phyloP scores from a whole-genome alignment of 2,797 vertebrate genomes.

The Ibycter americanus region DNA sequence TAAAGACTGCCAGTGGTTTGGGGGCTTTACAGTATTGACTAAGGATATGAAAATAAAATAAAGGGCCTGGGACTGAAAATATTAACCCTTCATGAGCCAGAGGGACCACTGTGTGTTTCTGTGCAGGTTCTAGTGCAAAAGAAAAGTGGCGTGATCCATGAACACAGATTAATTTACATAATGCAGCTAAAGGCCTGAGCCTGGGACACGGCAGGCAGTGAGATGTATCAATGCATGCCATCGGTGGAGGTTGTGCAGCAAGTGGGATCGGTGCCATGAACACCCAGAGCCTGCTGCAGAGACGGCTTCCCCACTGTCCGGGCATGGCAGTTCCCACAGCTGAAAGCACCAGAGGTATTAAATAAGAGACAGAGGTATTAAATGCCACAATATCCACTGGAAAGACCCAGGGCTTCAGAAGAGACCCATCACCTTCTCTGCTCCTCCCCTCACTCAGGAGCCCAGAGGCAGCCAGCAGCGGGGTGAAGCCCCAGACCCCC shows the following conservation, averaged over 20 bases:
- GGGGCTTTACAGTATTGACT: not conserved
- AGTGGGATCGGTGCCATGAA: rapidly evolving
- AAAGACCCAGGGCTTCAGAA: not conserved
- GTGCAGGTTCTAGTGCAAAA: not conserved
- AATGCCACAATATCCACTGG: rapidly evolving
- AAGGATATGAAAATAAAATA: not conserved
- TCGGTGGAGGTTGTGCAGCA: rapidly evolving
- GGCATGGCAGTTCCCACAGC: rapidly evolving
- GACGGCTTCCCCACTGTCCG: rapidly evolving
- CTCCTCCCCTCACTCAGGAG: not conserved
- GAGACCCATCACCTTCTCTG: not conserved
- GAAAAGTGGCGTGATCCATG: rapidly evolving
- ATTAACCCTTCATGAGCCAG: not conserved
- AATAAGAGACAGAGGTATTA: not conserved
- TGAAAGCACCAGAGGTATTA: not conserved
- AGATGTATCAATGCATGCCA: not conserved
- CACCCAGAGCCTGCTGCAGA: not conserved
- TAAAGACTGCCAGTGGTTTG: not conserved
- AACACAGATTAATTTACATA: not conserved
- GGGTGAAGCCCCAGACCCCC: rapidly evolving
- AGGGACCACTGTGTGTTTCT: not conserved
- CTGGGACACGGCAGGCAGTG: rapidly evolving
- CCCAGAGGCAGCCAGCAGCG: not conserved
- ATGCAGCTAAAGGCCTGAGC: not conserved
- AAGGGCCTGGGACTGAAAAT: not conserved